Evolutionary conservation across 1,140 invertebrate species (phyloP), one percentile per base, ranked within the genome.

Genomic region (Heterodera schachtii): DNA sequence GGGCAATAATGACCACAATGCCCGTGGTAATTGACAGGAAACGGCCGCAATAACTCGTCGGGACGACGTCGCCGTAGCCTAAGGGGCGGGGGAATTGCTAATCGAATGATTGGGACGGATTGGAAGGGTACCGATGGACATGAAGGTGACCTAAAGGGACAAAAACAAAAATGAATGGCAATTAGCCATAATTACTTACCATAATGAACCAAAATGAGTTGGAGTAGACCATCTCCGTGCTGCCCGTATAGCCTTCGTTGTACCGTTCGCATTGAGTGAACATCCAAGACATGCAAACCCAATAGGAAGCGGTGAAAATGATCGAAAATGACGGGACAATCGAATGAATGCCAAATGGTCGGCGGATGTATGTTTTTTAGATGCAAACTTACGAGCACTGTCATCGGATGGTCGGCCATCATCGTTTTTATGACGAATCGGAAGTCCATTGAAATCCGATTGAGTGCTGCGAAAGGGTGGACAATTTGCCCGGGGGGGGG

Each of bases 171-270:
- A 4, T n/a, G 43, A 16, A 41, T 16, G 9, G 11, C 78, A 82
- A 9, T 86, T 66, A 80, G 11, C 43, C n/a, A 43, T 16, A 49
- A 81, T 9, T 21, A 78, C 31, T 6, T 47, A 87, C 89, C 85
- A 90, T 90, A 46, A 92, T 91, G 88, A 92, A 90, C 92, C 92
- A 92, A 89, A 92, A 90, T 11, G 91, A 92, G 85, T 92, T 92
- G 19, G 92, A 85, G 71, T 92, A 91, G 84, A 92, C 92, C 43
- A 90, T 90, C 80, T 92, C 91, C 8, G 85, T 76, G 31, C 80
- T 49, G 57, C 82, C 69, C 80, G 88, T 69, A 52, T 81, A 80
- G 73, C 84, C 80, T 81, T 90, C 69, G 47, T 78, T 78, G 84
- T 60, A 87, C 85, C 87, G 79, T 73, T 88, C 87, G 74, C 87